These are phyloP conservation scores for Tachyglossus aculeatus DNA, from an alignment of 2,797 vertebrate species.

Conservation along the genomic window DNA sequence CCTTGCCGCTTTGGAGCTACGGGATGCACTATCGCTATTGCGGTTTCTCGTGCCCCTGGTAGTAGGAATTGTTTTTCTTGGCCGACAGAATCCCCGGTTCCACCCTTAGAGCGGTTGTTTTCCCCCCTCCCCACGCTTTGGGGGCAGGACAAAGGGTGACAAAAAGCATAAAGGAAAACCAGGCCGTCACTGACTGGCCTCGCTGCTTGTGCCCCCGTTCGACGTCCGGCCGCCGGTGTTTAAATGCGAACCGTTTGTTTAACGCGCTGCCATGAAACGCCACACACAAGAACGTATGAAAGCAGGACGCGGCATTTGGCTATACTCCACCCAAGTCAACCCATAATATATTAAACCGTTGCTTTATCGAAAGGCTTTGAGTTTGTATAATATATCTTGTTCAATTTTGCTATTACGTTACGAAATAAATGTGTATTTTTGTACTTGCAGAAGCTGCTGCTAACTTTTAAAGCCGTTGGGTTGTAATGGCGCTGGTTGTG, in stretches of 20 bases:
- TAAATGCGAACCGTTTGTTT: conserved; percentile 76
- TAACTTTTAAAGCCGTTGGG: conserved; percentile 80
- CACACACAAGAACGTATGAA: conserved; percentile 72
- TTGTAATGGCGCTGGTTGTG: conserved; percentile 73
- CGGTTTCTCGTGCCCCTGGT: conserved; percentile 51
- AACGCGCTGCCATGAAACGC: conserved; percentile 73
- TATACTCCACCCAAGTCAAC: conserved; percentile 62
- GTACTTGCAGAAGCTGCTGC: conserved; percentile 91
- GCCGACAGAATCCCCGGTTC: conserved; percentile 47
- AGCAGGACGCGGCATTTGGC: conserved; percentile 73
- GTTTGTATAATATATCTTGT: conserved; percentile 85
- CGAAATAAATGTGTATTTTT: conserved; percentile 93
- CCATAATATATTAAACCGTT: conserved; percentile 81
- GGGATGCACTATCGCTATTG: conserved; percentile 54
- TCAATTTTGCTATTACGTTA: conserved; percentile 83
- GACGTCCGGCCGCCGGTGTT: conserved; percentile 61
- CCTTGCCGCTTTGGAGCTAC: conserved; percentile 59
- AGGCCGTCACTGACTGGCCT: conserved; percentile 56
- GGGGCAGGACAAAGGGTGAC: conserved; percentile 32
- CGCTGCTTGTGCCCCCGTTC: conserved; percentile 54
- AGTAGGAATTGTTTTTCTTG: conserved; percentile 55
- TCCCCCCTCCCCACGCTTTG: no score
- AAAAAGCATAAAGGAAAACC: conserved; percentile 43
- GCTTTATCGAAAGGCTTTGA: conserved; percentile 84
- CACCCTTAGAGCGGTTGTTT: conserved; percentile 51